Percentiles rank a stretch among this genome's conserved stretches.
Evolutionary conservation across 2,113 vertebrate species (phyloP).

Genomic region (Python bivittatus): DNA sequence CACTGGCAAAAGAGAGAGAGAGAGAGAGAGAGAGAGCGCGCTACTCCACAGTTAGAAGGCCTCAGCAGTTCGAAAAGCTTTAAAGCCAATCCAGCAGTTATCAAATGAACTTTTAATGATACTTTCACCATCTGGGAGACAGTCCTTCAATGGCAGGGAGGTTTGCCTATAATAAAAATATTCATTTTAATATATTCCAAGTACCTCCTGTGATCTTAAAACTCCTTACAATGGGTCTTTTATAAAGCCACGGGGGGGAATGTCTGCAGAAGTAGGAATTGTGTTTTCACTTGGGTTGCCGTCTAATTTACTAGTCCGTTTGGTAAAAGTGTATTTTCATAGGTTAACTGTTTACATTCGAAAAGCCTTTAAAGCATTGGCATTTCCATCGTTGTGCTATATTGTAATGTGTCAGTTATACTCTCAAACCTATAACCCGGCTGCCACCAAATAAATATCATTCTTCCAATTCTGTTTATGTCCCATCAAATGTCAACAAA

Average conservation of each 20-base stretch:
- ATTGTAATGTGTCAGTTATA: background rate
- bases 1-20: constrained; percentile 67
- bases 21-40: constrained; percentile 65
- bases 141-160: constrained; percentile 64
- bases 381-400: background rate
- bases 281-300: background rate
- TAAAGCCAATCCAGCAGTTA: constrained; percentile 68
- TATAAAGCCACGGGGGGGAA: constrained; percentile 8
- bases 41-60: constrained; percentile 64
- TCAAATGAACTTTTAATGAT: constrained; percentile 79
- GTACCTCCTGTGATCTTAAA: constrained; percentile 34
- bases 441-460: background rate
- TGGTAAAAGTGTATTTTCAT: background rate
- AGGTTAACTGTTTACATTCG: background rate
- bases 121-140: constrained; percentile 67
- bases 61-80: constrained; percentile 70
- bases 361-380: background rate
- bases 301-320: background rate
- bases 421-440: background rate
- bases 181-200: constrained; percentile 60
- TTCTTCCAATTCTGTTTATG: background rate
- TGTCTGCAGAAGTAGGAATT: background rate
- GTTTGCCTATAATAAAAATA: constrained; percentile 48
- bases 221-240: constrained; percentile 50
- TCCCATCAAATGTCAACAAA: background rate